Percentiles rank a stretch among this genome's conserved stretches.
Evolutionary conservation across 1,140 invertebrate genomes (phyloP).

Genomic region (Teleopsis dalmanni): DNA sequence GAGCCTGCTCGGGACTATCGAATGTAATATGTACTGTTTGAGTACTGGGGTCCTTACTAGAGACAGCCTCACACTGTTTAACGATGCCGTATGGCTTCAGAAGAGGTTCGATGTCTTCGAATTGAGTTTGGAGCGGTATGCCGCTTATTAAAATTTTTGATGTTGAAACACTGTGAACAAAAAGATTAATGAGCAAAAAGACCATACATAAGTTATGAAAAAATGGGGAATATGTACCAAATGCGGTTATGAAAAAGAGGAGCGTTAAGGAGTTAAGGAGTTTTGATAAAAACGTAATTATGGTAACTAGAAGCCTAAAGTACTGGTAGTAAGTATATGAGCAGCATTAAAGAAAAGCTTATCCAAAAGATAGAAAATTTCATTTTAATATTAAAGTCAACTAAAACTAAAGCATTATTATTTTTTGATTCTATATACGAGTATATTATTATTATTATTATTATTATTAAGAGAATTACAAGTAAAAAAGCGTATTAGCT

Average conservation of each 20-base stretch:
- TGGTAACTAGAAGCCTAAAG: too few species aligned
- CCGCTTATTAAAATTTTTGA: constrained; percentile 81
- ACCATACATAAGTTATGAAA: constrained; percentile 1
- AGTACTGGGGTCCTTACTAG: constrained; percentile 66
- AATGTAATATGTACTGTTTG: constrained; percentile 77
- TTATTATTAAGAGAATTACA: too few species aligned
- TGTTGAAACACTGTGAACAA: constrained; percentile 57
- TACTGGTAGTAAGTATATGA: too few species aligned
- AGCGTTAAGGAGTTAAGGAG: too few species aligned
- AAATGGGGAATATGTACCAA: not conserved
- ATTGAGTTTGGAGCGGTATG: constrained; percentile 67
- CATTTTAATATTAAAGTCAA: too few species aligned
- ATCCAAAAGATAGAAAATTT: too few species aligned
- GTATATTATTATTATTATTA: too few species aligned
- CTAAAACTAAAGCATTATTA: too few species aligned
- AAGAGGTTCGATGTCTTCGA: constrained; percentile 78
- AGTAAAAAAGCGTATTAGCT: too few species aligned
- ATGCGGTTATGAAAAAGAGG: not conserved
- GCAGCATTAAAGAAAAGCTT: too few species aligned
- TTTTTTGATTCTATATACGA: too few species aligned
- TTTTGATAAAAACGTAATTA: too few species aligned
- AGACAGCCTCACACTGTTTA: constrained; percentile 76
- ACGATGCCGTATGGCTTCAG: constrained; percentile 72
- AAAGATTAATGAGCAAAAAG: constrained; percentile 8
- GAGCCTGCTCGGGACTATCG: constrained; percentile 80